phyloP scores from a whole-genome alignment of 2,797 vertebrate genomes.

The Sebastiscus tertius region DNA sequence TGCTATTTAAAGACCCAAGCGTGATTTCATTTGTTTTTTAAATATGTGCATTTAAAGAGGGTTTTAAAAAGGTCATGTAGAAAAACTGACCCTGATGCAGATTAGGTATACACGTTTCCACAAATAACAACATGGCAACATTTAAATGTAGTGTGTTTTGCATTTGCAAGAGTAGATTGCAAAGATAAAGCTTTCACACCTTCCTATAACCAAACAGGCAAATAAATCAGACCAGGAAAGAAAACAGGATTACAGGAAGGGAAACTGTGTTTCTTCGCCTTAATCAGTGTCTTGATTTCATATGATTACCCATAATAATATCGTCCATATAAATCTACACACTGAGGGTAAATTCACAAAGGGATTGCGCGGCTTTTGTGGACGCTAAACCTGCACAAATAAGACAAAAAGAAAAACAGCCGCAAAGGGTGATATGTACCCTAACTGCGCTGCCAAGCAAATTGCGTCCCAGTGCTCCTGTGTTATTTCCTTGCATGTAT shows the following conservation, averaged over 20 bases:
- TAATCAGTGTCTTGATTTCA: conserved; percentile 12
- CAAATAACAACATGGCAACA: conserved; percentile 21
- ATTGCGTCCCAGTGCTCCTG: not conserved
- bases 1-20: conserved; percentile 31
- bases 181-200: not conserved
- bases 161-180: not conserved
- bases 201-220: not conserved
- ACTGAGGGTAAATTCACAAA: not conserved
- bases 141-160: conserved; percentile 39
- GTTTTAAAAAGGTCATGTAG: conserved; percentile 69
- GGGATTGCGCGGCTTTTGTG: not conserved
- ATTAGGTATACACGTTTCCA: conserved; percentile 17
- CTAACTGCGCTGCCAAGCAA: not conserved
- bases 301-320: not conserved
- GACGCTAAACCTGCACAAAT: not conserved
- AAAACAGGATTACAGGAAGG: not conserved
- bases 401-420: not conserved
- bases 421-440: not conserved
- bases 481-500: not conserved
- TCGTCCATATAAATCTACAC: not conserved
- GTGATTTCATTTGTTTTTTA: conserved; percentile 64
- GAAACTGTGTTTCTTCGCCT: not conserved
- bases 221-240: not conserved
- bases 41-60: conserved; percentile 70
- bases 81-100: conserved; percentile 43